These are phyloP conservation scores for Halocynthia roretzi DNA, from an alignment of 23 tunicate genomes.

Conservation along the genomic window DNA sequence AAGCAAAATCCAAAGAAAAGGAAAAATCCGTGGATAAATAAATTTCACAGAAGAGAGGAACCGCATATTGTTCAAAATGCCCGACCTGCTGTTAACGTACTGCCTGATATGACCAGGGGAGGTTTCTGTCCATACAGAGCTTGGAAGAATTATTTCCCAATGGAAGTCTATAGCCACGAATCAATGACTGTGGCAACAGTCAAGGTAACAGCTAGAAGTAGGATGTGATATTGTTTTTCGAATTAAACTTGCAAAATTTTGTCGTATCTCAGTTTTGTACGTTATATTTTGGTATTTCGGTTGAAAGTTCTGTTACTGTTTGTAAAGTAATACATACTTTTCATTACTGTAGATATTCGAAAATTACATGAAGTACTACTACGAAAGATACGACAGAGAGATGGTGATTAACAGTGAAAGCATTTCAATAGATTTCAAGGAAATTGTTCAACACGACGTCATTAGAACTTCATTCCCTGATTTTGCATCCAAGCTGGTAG, in stretches of 20 bases:
- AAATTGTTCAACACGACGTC: slow-evolving; percentile 21
- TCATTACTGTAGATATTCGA: slow-evolving; percentile 43
- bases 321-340: not conserved
- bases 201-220: slow-evolving; percentile 27
- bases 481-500: slow-evolving; percentile 28
- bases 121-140: slow-evolving; percentile 74
- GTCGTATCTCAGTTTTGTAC: not conserved
- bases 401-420: slow-evolving; percentile 40
- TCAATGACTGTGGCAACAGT: slow-evolving; percentile 51
- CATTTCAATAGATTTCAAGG: slow-evolving; percentile 72
- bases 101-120: slow-evolving; percentile 26
- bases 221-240: too few species aligned
- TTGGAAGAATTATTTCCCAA: slow-evolving; percentile 86
- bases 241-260: not conserved
- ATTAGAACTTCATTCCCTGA: slow-evolving; percentile 37
- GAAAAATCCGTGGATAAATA: too few species aligned
- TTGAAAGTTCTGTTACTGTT: not conserved
- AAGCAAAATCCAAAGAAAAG: too few species aligned
- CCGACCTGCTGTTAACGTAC: slow-evolving; percentile 62
- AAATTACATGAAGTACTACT: slow-evolving; percentile 43
- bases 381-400: slow-evolving; percentile 47
- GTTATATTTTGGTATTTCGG: not conserved
- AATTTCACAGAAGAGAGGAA: not conserved
- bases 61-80: slow-evolving; percentile 14
- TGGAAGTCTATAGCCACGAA: slow-evolving; percentile 51